These are phyloP conservation scores for Ancistrus triradiatus DNA, from an alignment of 2,113 vertebrate species.

Conservation along the genomic window DNA sequence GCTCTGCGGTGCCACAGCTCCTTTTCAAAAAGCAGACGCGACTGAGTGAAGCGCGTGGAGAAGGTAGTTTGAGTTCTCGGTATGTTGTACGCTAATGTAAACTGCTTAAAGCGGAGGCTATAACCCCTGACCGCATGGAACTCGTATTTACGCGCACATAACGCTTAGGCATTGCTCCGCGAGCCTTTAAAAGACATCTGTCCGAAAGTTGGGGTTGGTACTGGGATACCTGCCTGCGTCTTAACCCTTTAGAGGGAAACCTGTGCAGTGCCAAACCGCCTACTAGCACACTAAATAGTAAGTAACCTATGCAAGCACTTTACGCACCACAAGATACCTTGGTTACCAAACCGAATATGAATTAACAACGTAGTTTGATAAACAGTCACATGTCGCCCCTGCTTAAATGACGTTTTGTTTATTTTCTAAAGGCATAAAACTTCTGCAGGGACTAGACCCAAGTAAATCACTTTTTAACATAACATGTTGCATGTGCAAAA, in stretches of 20 bases:
- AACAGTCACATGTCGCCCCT: too few relatives aligned
- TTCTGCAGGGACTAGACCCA: too few relatives aligned
- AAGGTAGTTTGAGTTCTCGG: slow-evolving; percentile 55
- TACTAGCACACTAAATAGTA: too few relatives aligned
- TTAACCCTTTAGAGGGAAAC: slow-evolving; percentile 76
- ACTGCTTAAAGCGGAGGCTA: too few relatives aligned
- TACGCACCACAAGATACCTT: too few relatives aligned
- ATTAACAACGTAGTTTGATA: too few relatives aligned
- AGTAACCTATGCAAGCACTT: too few relatives aligned
- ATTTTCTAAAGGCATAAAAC: too few relatives aligned
- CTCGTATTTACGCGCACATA: slow-evolving; percentile 74
- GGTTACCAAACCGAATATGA: too few relatives aligned
- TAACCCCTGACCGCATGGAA: slow-evolving; percentile 69
- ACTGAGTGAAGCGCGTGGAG: neutral
- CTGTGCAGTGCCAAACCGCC: slow-evolving; percentile 18
- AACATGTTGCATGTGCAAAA: too few relatives aligned
- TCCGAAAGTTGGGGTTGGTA: slow-evolving; percentile 67
- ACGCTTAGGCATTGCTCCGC: slow-evolving; percentile 79
- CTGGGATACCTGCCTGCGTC: slow-evolving; percentile 88
- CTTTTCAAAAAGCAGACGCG: neutral
- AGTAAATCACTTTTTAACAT: too few relatives aligned
- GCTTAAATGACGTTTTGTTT: too few relatives aligned
- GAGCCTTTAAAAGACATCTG: slow-evolving; percentile 72
- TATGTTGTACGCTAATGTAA: slow-evolving; percentile 74
- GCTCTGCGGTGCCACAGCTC: slow-evolving; percentile 10